Evolutionary conservation across 2,797 vertebrate genomes (phyloP).

Genomic region (Podarcis lilfordi): DNA sequence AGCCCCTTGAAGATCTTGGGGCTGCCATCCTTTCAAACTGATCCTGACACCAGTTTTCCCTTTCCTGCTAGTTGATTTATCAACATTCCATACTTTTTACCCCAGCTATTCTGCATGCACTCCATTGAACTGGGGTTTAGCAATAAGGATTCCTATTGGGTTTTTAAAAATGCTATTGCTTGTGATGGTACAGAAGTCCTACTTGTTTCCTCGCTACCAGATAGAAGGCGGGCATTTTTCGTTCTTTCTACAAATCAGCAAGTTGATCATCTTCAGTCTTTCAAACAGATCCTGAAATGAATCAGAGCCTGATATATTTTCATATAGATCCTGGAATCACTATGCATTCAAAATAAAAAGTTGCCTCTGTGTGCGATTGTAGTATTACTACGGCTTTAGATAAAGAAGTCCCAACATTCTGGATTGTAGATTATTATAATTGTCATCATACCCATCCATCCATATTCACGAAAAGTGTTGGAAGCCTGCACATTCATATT

Average conservation of each 20-base stretch:
- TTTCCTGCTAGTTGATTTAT: neutral
- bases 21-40: neutral
- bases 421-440: constrained; percentile 59
- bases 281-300: constrained; percentile 47
- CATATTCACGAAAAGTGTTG: constrained; percentile 66
- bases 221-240: neutral
- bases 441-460: constrained; percentile 57
- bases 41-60: no score
- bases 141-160: neutral
- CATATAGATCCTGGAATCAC: constrained; percentile 46
- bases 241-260: neutral
- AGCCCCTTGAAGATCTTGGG: neutral
- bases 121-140: neutral
- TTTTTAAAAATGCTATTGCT: neutral
- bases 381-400: constrained; percentile 37
- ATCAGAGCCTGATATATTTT: constrained; percentile 50
- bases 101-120: neutral
- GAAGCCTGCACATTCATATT: constrained; percentile 69
- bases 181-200: neutral
- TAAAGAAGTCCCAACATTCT: constrained; percentile 26
- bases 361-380: neutral
- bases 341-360: constrained; percentile 44
- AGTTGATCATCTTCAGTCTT: constrained; percentile 11
- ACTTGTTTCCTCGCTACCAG: neutral
- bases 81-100: neutral